A percentile compares a stretch with the other conserved stretches of the same genome.
Conservation (phyloP, 2,113 vertebrate genomes). For the Oriolus oriolus region DNA sequence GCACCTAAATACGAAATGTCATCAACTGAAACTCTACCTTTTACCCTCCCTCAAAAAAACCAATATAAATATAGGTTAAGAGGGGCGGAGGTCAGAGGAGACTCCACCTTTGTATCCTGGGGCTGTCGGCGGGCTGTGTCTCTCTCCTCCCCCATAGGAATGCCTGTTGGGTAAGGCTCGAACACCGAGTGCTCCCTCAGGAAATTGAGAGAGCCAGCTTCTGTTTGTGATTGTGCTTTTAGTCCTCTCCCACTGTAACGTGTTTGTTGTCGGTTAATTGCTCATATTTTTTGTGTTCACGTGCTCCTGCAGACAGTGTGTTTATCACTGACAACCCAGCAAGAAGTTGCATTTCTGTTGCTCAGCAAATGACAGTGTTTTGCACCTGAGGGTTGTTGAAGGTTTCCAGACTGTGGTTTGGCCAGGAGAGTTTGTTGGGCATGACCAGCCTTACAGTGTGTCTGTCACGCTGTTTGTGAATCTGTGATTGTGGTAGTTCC, state of each 20-base stretch:
- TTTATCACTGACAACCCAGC: not conserved
- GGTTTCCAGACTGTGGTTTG: not conserved
- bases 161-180: not conserved
- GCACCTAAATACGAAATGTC: not conserved
- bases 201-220: not conserved
- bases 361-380: not conserved
- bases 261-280: not conserved
- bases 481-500: not conserved
- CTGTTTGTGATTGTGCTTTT: not conserved
- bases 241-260: no score
- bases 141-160: not conserved
- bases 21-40: not conserved
- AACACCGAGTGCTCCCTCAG: not conserved
- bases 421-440: not conserved
- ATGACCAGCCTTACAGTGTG: not conserved
- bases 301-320: not conserved
- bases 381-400: not conserved
- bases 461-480: not conserved
- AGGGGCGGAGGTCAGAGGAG: not conserved
- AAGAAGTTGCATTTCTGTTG: not conserved
- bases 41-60: not conserved
- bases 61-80: accelerated
- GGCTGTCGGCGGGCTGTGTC: not conserved
- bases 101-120: not conserved
- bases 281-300: not conserved